Base-by-base conservation (phyloP, 2,888 invertebrate species). In the Aleiodes alternator region DNA sequence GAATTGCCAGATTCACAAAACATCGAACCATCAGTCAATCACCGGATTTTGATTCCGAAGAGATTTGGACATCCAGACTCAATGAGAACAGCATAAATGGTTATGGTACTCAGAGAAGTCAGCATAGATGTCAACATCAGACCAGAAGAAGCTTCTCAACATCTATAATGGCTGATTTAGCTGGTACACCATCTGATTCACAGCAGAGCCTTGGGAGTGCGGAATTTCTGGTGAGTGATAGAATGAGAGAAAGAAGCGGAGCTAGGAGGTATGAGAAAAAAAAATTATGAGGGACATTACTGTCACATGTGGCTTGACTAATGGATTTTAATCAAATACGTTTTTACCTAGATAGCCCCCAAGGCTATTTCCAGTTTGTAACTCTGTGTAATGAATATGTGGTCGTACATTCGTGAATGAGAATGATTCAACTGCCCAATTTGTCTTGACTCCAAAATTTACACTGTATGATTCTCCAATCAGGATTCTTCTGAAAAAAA, bases 181-280 rank as follows among this genome's bases (percentile, higher is more conserved):
- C 87, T 2, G 78, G 80, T 12, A 83, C 86, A 1, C 86, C 86
- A 0, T 84, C 82, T 11, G 87, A 86, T n/a, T 87, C 87, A 6
- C 86, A 87, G 75, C 87, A 87, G 81, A 87, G 87, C 57, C 84
- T 87, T 12, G 87, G 83, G 56, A 87, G 87, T 72, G 84, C 81
- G 16, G 87, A 87, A 69, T 87, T 86, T 78, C 73, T 85, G 87
- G 87, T 87, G 81, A 87, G 87, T 86, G 31, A 29, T 38, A 48
- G 68, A 53, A 66, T 56, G 50, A 53, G 12, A 69, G 53, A 51
- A 11, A 29, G 51, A 16, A 48, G 59, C 34, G 51, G 57, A 43
- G 31, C n/a, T n/a, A n/a, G n/a, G n/a, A n/a, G n/a, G n/a, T n/a
- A 23, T 23, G 50, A 31, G 23, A 34, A 53, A 31, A 69, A 66